Conservation (phyloP, 2,888 invertebrate genomes). For the Nomada ferruginata region DNA sequence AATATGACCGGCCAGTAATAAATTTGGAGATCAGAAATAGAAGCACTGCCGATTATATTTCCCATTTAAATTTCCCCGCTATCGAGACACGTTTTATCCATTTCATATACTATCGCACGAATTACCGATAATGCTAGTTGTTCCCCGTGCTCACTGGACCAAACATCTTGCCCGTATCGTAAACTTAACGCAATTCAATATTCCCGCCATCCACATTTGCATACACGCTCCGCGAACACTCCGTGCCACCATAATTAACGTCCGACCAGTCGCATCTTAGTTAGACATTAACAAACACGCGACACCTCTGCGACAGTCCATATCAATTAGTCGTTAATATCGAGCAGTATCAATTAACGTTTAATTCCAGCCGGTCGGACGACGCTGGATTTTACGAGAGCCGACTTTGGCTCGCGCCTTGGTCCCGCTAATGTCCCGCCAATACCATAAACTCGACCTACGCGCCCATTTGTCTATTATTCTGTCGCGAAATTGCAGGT, state of each 20-base stretch:
- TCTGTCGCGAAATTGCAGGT: conserved; percentile 54
- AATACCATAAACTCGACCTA: conserved; percentile 47
- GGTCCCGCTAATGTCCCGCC: not conserved
- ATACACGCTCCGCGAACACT: conserved; percentile 4
- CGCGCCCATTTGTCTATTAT: conserved; percentile 55
- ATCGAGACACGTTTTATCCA: not conserved
- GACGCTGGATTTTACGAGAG: not conserved
- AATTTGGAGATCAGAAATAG: no score
- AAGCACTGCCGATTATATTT: no score
- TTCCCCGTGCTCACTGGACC: no score
- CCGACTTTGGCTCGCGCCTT: not conserved
- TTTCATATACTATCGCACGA: no score
- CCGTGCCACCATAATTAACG: not conserved
- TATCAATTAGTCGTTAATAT: conserved; percentile 45
- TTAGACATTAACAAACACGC: not conserved
- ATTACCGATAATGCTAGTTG: no score
- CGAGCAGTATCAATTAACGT: conserved; percentile 39
- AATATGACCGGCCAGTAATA: no score
- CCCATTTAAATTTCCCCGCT: no score
- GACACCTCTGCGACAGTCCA: not conserved
- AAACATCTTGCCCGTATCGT: not conserved
- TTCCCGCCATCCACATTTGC: conserved; percentile 16
- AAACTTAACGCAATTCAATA: not conserved
- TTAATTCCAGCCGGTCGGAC: not conserved
- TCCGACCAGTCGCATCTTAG: not conserved